A percentile compares a stretch with the other conserved stretches of the same genome.
Evolutionary conservation across 2,888 invertebrate species (phyloP).

Genomic region (Eremobia ochroleuca): DNA sequence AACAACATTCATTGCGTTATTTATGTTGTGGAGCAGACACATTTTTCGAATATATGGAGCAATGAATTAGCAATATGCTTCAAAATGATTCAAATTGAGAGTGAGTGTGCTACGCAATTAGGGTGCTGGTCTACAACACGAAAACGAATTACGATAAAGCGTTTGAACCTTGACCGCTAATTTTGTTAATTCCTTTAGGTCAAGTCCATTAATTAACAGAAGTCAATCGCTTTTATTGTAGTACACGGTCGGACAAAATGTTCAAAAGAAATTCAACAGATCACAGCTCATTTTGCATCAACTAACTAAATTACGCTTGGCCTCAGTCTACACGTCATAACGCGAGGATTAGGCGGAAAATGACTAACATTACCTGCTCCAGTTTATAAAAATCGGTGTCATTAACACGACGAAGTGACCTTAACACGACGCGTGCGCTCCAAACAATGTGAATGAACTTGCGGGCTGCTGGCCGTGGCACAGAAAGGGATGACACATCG

Average conservation of each 20-base stretch:
- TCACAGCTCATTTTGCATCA: neutral
- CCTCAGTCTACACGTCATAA: neutral
- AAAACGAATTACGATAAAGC: neutral
- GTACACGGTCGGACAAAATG: neutral
- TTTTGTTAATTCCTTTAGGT: neutral
- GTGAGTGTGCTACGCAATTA: no score
- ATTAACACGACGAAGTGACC: conserved; percentile 36
- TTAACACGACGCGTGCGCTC: conserved; percentile 24
- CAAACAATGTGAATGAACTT: conserved; percentile 42
- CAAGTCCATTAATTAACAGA: neutral
- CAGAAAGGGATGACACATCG: conserved; percentile 39
- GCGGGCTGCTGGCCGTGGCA: conserved; percentile 26
- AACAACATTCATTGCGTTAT: no score
- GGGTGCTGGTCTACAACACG: neutral
- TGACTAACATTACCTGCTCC: conserved; percentile 1
- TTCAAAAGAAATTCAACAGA: neutral
- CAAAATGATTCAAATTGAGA: no score
- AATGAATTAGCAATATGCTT: no score
- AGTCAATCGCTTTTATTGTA: neutral
- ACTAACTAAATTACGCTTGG: neutral
- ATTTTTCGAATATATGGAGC: no score
- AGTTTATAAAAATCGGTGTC: conserved; percentile 33
- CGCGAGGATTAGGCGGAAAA: neutral
- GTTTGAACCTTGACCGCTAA: conserved; percentile 12
- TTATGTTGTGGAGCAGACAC: no score